A percentile compares a stretch with the other conserved stretches of the same genome.
These are phyloP conservation scores for Strix aluco DNA, from an alignment of 2,113 vertebrate genomes.

Conservation along the genomic window DNA sequence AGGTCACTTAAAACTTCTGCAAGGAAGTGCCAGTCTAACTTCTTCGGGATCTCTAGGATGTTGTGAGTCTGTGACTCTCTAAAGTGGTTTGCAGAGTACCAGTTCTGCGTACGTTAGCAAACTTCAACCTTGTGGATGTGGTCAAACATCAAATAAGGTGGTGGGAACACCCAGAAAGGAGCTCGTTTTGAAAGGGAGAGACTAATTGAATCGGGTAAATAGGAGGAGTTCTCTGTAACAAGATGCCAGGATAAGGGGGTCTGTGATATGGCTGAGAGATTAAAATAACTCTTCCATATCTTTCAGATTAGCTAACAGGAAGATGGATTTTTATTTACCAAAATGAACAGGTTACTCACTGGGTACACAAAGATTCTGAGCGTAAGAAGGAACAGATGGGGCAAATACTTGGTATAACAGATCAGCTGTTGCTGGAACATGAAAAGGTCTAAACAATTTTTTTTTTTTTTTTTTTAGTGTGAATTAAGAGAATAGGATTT, in stretches of 20 bases:
- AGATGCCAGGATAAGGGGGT: rapidly evolving
- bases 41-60: too few relatives aligned
- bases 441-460: background rate
- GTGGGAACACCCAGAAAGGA: background rate
- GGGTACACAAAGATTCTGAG: background rate
- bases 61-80: background rate
- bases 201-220: rapidly evolving
- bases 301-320: background rate
- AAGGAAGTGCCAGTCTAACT: background rate
- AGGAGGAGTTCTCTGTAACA: background rate
- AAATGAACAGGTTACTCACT: background rate
- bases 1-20: background rate
- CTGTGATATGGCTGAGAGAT: background rate
- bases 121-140: background rate
- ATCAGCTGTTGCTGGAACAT: background rate
- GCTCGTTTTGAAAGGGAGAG: background rate
- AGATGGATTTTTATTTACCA: background rate
- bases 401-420: background rate
- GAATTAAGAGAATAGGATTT: background rate
- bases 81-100: rapidly evolving
- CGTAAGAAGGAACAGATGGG: background rate
- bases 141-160: background rate
- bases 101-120: rapidly evolving
- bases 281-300: background rate
- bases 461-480: background rate